Evolutionary conservation across 2,888 invertebrate species (phyloP).

Genomic region (Hyalella azteca): DNA sequence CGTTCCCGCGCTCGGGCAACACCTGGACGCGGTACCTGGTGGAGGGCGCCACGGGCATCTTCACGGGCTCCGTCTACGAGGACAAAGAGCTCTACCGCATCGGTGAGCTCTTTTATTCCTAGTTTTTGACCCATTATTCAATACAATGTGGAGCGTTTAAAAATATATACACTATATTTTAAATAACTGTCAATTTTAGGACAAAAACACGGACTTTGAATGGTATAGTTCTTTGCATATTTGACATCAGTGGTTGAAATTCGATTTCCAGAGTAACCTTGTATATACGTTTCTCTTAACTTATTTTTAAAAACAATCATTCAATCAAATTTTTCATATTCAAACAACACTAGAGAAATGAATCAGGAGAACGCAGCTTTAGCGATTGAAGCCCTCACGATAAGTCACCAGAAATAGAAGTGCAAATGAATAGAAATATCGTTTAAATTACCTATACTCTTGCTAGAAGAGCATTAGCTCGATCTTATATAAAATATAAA

Average conservation of each 20-base stretch:
- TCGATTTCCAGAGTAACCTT: background rate
- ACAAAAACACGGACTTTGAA: background rate
- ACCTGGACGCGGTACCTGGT: constrained; percentile 62
- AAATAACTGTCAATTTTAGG: background rate
- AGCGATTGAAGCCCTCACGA: too few relatives aligned
- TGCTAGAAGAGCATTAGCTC: too few relatives aligned
- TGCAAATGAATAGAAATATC: too few relatives aligned
- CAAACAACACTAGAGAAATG: too few relatives aligned
- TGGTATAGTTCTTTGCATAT: background rate
- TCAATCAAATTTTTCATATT: too few relatives aligned
- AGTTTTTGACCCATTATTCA: background rate
- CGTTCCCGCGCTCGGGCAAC: constrained; percentile 63
- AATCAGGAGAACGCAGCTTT: too few relatives aligned
- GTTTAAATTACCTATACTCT: too few relatives aligned
- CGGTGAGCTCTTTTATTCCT: background rate
- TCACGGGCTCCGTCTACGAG: constrained; percentile 60
- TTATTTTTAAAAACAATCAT: too few relatives aligned
- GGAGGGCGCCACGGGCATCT: constrained; percentile 61
- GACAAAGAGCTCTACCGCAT: background rate
- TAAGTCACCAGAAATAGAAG: too few relatives aligned
- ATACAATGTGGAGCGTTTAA: too few relatives aligned
- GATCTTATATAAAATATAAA: too few relatives aligned
- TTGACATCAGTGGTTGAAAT: background rate
- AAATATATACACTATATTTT: background rate
- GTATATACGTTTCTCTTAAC: too few relatives aligned